Conservation (phyloP, 2,888 invertebrate species). For the Idaea straminata region DNA sequence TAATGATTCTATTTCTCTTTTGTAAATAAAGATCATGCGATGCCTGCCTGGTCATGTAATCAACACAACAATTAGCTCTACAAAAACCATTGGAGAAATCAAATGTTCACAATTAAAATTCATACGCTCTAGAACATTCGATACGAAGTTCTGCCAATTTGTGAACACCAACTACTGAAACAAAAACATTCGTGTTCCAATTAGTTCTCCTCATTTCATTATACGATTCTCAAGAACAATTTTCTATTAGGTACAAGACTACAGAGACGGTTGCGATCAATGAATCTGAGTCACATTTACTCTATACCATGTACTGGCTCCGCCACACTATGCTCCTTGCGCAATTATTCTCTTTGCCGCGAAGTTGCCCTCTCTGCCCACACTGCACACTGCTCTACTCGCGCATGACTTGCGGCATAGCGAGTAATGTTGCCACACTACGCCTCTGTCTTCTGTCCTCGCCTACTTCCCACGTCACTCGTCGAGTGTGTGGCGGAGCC, state of each 20-base stretch:
- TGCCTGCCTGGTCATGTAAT: background rate
- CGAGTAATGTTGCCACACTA: no score
- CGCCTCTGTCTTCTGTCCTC: no score
- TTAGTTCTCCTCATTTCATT: constrained; percentile 17
- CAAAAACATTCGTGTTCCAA: constrained; percentile 6
- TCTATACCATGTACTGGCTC: no score
- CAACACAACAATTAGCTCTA: background rate
- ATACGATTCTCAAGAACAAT: constrained; percentile 12
- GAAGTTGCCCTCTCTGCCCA: no score
- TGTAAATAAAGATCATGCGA: no score
- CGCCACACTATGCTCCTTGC: no score
- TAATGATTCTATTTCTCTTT: no score
- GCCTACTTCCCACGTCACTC: no score
- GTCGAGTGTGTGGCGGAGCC: no score
- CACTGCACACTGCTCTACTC: no score
- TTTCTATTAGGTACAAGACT: background rate
- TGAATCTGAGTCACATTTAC: background rate
- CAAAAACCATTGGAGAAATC: background rate
- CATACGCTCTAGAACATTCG: background rate
- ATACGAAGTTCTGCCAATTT: background rate
- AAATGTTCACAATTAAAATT: background rate
- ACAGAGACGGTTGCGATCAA: background rate
- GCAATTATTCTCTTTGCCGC: no score
- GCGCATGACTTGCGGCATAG: no score
- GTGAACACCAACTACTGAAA: background rate